These are phyloP conservation scores for Sebastes variabilis DNA, from an alignment of 2,797 vertebrate genomes.

Conservation along the genomic window DNA sequence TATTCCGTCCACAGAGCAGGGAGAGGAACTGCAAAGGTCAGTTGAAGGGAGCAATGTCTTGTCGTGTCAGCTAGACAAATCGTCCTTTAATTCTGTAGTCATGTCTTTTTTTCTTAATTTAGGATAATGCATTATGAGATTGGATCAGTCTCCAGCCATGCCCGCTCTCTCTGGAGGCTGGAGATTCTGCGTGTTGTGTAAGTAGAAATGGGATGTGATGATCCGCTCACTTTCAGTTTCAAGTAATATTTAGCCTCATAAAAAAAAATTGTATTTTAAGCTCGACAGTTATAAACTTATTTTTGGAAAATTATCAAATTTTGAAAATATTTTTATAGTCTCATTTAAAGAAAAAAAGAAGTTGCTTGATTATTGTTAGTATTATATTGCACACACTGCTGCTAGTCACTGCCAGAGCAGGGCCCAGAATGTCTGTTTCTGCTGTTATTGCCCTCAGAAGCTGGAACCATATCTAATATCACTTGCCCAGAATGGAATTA, in stretches of 20 bases:
- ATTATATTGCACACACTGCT: neutral
- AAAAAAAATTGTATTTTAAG: neutral
- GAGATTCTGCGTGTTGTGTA: slow-evolving; percentile 94
- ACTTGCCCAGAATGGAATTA: neutral
- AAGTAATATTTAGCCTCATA: neutral
- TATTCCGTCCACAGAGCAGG: slow-evolving; percentile 86
- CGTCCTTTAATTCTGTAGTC: neutral
- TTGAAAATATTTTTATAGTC: neutral
- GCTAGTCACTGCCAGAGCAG: neutral
- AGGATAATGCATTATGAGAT: slow-evolving; percentile 93
- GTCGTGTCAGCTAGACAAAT: neutral
- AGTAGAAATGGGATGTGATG: slow-evolving; percentile 65
- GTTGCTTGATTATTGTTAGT: neutral
- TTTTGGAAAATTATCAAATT: neutral
- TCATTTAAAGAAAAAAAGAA: neutral
- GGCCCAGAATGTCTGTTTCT: neutral
- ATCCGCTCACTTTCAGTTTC: neutral
- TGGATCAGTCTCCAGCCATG: slow-evolving; percentile 88
- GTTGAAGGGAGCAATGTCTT: slow-evolving; percentile 28
- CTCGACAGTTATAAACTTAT: neutral
- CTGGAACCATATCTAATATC: neutral
- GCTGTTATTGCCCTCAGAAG: neutral
- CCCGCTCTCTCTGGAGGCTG: slow-evolving; percentile 94
- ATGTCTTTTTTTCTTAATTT: slow-evolving; percentile 27
- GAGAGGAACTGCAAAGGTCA: slow-evolving; percentile 91